A percentile compares a stretch with the other conserved stretches of the same genome.
These are phyloP conservation scores for Camponotus pennsylvanicus DNA, from an alignment of 1,140 invertebrate species.

Conservation along the genomic window DNA sequence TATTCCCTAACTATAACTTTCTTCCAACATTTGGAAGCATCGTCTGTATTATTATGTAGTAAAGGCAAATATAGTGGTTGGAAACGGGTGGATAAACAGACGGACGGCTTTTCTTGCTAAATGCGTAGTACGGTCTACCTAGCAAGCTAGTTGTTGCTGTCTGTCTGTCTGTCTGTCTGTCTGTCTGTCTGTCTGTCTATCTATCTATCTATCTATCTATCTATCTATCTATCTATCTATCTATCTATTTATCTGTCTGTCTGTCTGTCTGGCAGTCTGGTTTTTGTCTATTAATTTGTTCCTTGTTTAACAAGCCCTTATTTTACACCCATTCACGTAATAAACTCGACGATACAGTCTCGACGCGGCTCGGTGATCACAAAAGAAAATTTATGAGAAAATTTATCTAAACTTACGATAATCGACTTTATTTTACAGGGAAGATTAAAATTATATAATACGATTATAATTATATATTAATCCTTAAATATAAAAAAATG, in stretches of 20 bases:
- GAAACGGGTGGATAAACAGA: constrained; percentile 77
- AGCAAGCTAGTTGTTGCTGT: constrained; percentile 84
- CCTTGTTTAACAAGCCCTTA: constrained; percentile 56
- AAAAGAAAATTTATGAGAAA: not conserved
- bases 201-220: constrained; percentile 77
- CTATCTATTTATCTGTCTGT: constrained; percentile 64
- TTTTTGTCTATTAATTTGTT: constrained; percentile 72
- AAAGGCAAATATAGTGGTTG: constrained; percentile 64
- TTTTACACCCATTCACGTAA: constrained; percentile 66
- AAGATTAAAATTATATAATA: too few relatives aligned
- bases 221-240: too few relatives aligned
- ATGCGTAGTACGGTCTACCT: constrained; percentile 78
- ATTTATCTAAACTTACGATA: too few relatives aligned
- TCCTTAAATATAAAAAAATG: too few relatives aligned
- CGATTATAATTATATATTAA: too few relatives aligned
- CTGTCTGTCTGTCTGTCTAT: constrained; percentile 57
- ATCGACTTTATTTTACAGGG: too few relatives aligned
- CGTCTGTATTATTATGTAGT: constrained; percentile 3
- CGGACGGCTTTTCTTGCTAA: constrained; percentile 75
- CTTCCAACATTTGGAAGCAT: constrained; percentile 8
- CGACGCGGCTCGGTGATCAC: not conserved
- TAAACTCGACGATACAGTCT: constrained; percentile 67
- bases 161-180: constrained; percentile 81
- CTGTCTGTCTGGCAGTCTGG: constrained; percentile 66
- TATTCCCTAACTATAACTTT: constrained; percentile 9